Conservation (phyloP, 2,113 vertebrate genomes). For the Apeltes quadracus region DNA sequence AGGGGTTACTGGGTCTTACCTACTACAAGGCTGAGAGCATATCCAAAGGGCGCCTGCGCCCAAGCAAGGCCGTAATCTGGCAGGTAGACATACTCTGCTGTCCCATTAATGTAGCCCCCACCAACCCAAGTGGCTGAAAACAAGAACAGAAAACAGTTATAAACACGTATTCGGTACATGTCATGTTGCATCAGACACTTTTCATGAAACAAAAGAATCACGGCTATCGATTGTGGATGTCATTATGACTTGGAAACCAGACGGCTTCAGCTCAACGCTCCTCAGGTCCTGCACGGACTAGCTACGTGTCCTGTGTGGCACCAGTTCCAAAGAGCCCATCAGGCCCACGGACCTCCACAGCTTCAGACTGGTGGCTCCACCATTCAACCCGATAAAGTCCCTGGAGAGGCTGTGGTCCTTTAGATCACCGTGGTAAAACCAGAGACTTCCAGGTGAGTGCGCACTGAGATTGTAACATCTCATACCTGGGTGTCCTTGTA, state of each 20-base stretch:
- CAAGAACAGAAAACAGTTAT: background rate
- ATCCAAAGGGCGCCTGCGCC: slow-evolving; percentile 98
- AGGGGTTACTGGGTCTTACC: slow-evolving; percentile 77
- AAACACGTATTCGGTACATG: background rate
- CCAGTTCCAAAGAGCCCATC: too few relatives aligned
- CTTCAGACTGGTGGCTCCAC: too few relatives aligned
- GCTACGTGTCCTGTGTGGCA: too few relatives aligned
- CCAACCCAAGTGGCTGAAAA: slow-evolving; percentile 95
- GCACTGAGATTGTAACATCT: too few relatives aligned
- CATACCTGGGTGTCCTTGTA: too few relatives aligned
- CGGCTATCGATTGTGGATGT: background rate
- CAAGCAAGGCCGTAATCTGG: slow-evolving; percentile 92
- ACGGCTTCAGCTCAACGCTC: too few relatives aligned
- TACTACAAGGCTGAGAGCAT: slow-evolving; percentile 92
- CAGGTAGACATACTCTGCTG: slow-evolving; percentile 95
- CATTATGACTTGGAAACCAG: background rate
- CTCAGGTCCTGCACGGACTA: too few relatives aligned
- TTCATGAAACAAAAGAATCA: background rate
- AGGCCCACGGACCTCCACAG: too few relatives aligned
- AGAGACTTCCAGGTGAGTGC: too few relatives aligned
- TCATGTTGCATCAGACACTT: background rate
- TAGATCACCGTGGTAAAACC: too few relatives aligned
- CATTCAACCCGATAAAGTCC: too few relatives aligned
- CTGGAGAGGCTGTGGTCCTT: too few relatives aligned
- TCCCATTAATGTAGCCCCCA: slow-evolving; percentile 98